Evolutionary conservation across 2,797 vertebrate species (phyloP).

Genomic region (Knipowitschia caucasica): DNA sequence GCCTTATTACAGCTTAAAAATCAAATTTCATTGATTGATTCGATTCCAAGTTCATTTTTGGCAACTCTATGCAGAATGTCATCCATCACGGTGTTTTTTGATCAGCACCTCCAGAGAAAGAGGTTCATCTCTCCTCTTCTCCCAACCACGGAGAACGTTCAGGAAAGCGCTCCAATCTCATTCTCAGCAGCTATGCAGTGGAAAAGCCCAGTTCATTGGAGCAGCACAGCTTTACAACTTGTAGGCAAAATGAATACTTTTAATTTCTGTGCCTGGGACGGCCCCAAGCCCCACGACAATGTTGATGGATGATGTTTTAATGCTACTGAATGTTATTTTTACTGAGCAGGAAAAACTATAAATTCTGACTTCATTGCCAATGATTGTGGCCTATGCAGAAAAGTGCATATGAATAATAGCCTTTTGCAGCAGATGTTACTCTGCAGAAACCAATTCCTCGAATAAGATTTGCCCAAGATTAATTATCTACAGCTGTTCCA

Average conservation of each 20-base stretch:
- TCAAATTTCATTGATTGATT: conserved; percentile 37
- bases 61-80: conserved; percentile 39
- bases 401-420: conserved; percentile 93
- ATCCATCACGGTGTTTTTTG: conserved; percentile 47
- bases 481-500: conserved; percentile 99
- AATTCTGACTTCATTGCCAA: conserved; percentile 98
- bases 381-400: conserved; percentile 93
- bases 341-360: conserved; percentile 99
- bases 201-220: conserved; percentile 69
- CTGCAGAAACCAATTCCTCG: conserved; percentile 93
- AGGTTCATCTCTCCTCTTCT: conserved; percentile 64
- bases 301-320: conserved; percentile 99
- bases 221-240: conserved; percentile 82
- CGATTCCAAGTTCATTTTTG: conserved; percentile 59
- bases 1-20: conserved; percentile 28
- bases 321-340: conserved; percentile 99
- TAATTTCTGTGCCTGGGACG: conserved; percentile 89
- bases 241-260: conserved; percentile 93
- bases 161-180: conserved; percentile 72
- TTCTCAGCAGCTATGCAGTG: conserved; percentile 52
- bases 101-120: conserved; percentile 69
- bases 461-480: conserved; percentile 98
- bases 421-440: conserved; percentile 93
- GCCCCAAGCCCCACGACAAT: conserved; percentile 84
- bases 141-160: conserved; percentile 65